Evolutionary conservation across 64 coral and sea anemone genomes (phyloP).

Genomic region (Platygyra sinensis): DNA sequence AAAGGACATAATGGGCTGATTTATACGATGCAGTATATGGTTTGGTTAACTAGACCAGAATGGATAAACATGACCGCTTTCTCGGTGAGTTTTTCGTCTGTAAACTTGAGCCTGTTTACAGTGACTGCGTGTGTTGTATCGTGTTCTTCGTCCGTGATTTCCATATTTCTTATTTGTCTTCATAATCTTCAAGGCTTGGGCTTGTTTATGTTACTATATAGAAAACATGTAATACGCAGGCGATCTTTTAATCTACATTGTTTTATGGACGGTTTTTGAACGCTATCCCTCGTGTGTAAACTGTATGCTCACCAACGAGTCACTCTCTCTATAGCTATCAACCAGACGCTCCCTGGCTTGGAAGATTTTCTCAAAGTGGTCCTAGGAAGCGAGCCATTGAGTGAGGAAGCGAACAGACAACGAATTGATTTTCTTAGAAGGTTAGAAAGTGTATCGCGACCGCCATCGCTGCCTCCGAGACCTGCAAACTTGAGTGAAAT

Average conservation of each 20-base stretch:
- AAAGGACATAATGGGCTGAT: constrained; percentile 37
- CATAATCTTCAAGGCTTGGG: constrained; percentile 6
- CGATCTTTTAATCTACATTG: constrained; percentile 16
- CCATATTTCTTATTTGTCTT: constrained; percentile 48
- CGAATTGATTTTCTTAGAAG: constrained; percentile 81
- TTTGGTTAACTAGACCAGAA: constrained; percentile 36
- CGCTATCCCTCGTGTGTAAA: not conserved
- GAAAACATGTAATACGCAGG: constrained; percentile 19
- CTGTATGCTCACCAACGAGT: not conserved
- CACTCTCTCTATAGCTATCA: constrained; percentile 76
- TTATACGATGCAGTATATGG: constrained; percentile 22
- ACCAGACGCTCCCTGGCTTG: constrained; percentile 86
- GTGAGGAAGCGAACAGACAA: constrained; percentile 85
- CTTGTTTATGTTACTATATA: constrained; percentile 32
- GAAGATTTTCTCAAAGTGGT: constrained; percentile 89
- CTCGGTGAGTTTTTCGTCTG: constrained; percentile 28
- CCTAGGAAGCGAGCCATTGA: constrained; percentile 85
- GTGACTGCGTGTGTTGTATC: not conserved
- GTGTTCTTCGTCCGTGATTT: not conserved
- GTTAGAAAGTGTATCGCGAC: constrained; percentile 72
- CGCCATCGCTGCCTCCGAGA: constrained; percentile 89
- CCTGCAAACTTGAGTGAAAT: constrained; percentile 68
- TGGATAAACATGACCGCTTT: constrained; percentile 59
- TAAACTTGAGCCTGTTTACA: not conserved
- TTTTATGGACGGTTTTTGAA: not conserved